Base-by-base conservation (phyloP, 1,140 invertebrate genomes). In the Chironomus tepperi region DNA sequence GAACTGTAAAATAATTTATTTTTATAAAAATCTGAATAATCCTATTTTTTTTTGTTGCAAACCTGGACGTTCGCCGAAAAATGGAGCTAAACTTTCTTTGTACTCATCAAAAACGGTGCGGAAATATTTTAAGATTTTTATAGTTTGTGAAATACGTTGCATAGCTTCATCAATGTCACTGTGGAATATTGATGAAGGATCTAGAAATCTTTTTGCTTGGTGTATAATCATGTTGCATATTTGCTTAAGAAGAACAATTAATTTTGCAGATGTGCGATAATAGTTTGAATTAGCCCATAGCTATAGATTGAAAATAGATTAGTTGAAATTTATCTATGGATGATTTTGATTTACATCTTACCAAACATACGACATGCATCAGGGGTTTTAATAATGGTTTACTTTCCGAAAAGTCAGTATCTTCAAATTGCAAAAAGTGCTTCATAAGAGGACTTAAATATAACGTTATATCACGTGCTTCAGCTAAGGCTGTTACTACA, bases 221-320 rank as follows among this genome's bases (percentile, higher is more conserved):
- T 92, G 87, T 77, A 98, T 96, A 70, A 97, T 85, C 76, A 97
- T 84, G 86, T 98, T 98, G 80, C 90, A 92, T 75, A 97, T 92
- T 83, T 97, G 92, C 78, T 91, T 91, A 43, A 98, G 84, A 67
- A 98, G 84, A 42, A 95, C 91, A 78, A 97, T 95, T 73, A 98
- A 88, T 81, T 95, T 93, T 0, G 91, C 89, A 0, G 93, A 93
- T 77, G 89, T 92, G 79, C 94, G 93, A 82, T 97, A 98, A 81
- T 95, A 94, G 65, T 90, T 89, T 2, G 92, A 96, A 79, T 94
- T 89, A 15, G 89, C 88, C 95, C 95, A 98, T 15, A 70, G 12
- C 65, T 70, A 5, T 0, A 70, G 19, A 19, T 18, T 67, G 5
- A 70, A 70, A 8, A 70, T 8, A n/a, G 18, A 67, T 7, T 16